Percentiles rank a stretch among this genome's conserved stretches.
phyloP scores from a whole-genome alignment of 2,113 vertebrate species.

The Orycteropus afer region DNA sequence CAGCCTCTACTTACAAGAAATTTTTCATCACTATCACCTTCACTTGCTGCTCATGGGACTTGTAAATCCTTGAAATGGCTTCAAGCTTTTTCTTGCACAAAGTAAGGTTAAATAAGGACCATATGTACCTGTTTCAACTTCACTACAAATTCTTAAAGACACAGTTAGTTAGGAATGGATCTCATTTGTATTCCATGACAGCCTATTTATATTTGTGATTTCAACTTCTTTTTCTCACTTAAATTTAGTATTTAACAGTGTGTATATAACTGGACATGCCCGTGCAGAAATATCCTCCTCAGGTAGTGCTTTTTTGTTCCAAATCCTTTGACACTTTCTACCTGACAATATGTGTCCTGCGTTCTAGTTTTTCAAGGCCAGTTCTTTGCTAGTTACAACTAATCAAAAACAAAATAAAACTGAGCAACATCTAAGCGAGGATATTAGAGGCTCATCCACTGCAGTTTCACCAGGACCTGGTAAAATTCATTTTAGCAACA shows the following conservation, averaged over 20 bases:
- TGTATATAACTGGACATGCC: neutral
- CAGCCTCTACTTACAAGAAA: too few species aligned
- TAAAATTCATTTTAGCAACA: neutral
- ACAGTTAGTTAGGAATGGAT: too few species aligned
- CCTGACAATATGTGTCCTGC: neutral
- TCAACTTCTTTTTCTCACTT: neutral
- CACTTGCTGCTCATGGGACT: too few species aligned
- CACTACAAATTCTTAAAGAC: too few species aligned
- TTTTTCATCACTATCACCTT: too few species aligned
- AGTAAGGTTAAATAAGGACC: too few species aligned
- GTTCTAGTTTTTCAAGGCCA: neutral
- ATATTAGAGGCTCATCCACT: neutral
- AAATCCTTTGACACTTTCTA: neutral
- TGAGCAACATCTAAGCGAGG: neutral
- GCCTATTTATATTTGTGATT: neutral
- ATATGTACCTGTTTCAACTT: too few species aligned
- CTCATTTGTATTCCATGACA: too few species aligned
- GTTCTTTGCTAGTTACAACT: neutral
- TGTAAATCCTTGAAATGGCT: too few species aligned
- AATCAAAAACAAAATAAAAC: constrained; percentile 25
- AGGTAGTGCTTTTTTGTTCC: neutral
- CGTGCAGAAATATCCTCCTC: neutral
- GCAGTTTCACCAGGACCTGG: neutral
- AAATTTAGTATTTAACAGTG: neutral
- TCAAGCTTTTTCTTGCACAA: too few species aligned